A percentile compares a stretch with the other conserved stretches of the same genome.
Conservation (phyloP, 2,888 invertebrate species). For the Ophion ellenae region DNA sequence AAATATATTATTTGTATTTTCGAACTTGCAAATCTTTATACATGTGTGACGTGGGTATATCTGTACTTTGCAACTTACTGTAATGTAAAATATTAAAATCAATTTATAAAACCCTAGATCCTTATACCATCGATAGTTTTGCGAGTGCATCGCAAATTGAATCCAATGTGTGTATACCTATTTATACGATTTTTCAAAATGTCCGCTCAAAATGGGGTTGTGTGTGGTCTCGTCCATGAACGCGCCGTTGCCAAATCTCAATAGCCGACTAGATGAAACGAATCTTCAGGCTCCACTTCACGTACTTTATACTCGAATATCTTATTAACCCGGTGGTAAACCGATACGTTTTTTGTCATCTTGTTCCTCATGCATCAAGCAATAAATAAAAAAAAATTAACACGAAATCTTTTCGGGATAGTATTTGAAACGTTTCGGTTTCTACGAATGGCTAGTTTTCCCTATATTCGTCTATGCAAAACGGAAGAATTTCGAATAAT, state of each 20-base stretch:
- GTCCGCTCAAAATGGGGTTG: constrained; percentile 11
- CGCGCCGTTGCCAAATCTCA: constrained; percentile 12
- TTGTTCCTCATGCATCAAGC: background rate
- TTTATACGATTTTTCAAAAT: background rate
- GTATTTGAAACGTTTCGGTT: background rate
- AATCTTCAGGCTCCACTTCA: background rate
- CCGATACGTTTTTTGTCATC: background rate
- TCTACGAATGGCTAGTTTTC: background rate
- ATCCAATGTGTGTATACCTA: background rate
- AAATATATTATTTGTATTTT: background rate
- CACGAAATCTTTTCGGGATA: background rate
- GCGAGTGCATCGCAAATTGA: background rate
- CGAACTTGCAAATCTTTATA: background rate
- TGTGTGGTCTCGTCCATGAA: background rate
- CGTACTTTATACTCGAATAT: constrained; percentile 9
- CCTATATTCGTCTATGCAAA: constrained; percentile 11
- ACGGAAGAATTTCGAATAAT: constrained; percentile 14
- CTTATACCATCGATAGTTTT: background rate
- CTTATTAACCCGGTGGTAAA: constrained; percentile 9
- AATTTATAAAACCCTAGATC: background rate
- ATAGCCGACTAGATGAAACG: background rate
- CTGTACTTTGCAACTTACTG: background rate
- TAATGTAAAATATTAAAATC: background rate
- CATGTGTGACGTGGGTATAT: background rate
- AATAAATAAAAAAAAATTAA: background rate